phyloP scores from a whole-genome alignment of 2,797 vertebrate genomes.

The Hephaestus fuliginosus region DNA sequence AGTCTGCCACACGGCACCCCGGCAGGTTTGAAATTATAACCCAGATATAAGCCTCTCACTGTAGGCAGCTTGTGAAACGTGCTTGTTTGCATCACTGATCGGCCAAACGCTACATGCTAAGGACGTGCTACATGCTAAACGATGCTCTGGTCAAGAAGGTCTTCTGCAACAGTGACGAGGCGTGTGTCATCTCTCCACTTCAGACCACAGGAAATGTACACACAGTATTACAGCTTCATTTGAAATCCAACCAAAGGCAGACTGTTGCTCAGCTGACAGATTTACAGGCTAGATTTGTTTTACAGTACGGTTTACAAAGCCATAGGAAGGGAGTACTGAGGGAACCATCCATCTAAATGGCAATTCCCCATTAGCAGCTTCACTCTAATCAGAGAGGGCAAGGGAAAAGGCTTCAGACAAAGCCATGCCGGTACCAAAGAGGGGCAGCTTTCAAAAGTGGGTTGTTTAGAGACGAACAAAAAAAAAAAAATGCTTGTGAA shows the following conservation, averaged over 20 bases:
- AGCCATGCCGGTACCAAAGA: constrained; percentile 15
- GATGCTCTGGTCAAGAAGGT: constrained; percentile 11
- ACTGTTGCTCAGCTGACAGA: constrained; percentile 60
- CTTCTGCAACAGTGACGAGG: constrained; percentile 40
- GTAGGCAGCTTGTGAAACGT: constrained; percentile 7
- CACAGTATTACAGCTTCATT: constrained; percentile 49
- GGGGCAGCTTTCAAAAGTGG: constrained; percentile 25
- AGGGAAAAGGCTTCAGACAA: constrained; percentile 28
- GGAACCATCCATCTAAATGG: constrained; percentile 54
- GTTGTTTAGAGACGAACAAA: constrained; percentile 3
- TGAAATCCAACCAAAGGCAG: constrained; percentile 55
- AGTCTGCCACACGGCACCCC: no score
- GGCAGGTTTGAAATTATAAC: no score
- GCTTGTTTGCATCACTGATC: constrained; percentile 7
- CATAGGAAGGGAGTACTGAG: constrained; percentile 51
- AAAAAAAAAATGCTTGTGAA: constrained; percentile 1
- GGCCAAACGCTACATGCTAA: constrained; percentile 14
- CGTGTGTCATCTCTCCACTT: constrained; percentile 29
- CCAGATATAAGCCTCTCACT: neutral
- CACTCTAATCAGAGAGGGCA: constrained; percentile 35
- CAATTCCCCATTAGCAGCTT: constrained; percentile 54
- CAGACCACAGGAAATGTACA: constrained; percentile 30
- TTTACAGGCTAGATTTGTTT: constrained; percentile 74
- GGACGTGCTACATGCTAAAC: constrained; percentile 35
- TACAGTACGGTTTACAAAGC: constrained; percentile 68